Conservation (phyloP, 1,140 invertebrate genomes). For the Monomorium pharaonis region DNA sequence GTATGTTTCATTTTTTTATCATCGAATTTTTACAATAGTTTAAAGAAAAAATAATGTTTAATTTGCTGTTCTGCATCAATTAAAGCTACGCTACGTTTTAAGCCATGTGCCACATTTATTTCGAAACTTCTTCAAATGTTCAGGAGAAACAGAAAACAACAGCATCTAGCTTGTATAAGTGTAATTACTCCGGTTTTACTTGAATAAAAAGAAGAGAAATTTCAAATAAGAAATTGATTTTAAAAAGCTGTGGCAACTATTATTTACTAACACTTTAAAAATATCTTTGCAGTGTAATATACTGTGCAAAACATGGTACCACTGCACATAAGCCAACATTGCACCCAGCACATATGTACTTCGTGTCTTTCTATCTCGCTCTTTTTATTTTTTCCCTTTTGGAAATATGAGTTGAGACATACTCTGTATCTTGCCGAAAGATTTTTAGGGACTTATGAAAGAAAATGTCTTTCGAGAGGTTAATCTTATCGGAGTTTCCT, state of each 20-base stretch:
- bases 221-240: neutral
- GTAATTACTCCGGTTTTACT: neutral
- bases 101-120: neutral
- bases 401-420: slow-evolving; percentile 3
- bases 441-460: slow-evolving; percentile 30
- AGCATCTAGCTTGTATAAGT: neutral
- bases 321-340: neutral
- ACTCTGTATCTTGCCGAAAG: slow-evolving; percentile 9
- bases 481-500: slow-evolving; percentile 20
- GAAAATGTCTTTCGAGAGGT: slow-evolving; percentile 17
- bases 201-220: neutral
- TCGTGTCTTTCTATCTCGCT: neutral
- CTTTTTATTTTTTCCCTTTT: neutral
- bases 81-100: too few relatives aligned
- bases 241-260: neutral
- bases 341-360: neutral
- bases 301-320: neutral
- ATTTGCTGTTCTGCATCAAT: too few relatives aligned
- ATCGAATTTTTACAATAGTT: neutral
- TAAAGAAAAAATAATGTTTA: neutral
- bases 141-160: neutral
- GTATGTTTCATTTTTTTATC: neutral
- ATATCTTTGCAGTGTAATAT: neutral
- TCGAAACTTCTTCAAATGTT: neutral
- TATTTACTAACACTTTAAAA: slow-evolving; percentile 6